Evolutionary conservation across 2,888 invertebrate species (phyloP).

Genomic region (Bimastos eiseni): DNA sequence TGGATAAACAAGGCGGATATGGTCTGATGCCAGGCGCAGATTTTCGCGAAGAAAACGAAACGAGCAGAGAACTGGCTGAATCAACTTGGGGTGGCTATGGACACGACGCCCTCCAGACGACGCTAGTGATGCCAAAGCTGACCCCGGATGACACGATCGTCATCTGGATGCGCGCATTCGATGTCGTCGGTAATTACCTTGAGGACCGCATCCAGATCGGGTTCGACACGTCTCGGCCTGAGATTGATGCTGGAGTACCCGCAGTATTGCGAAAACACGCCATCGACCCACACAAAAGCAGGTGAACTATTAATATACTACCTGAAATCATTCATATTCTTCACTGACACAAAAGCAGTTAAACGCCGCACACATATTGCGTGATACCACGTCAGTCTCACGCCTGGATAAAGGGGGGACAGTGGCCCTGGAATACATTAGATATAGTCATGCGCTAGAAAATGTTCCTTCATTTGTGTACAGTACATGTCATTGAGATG

Average conservation of each 20-base stretch:
- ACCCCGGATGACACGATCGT: neutral
- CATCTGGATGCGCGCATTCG: constrained; percentile 1
- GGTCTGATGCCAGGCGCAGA: neutral
- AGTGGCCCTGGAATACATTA: no score
- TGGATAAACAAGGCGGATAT: neutral
- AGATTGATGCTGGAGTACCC: neutral
- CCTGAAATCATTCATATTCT: neutral
- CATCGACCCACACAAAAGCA: neutral
- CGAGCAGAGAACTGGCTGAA: neutral
- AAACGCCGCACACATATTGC: no score
- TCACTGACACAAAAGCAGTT: no score
- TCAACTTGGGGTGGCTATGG: neutral
- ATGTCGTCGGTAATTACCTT: neutral
- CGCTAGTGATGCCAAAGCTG: neutral
- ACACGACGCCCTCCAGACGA: neutral
- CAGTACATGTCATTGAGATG: no score
- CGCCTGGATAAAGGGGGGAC: no score
- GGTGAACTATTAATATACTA: neutral
- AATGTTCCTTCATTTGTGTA: no score
- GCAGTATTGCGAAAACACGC: neutral
- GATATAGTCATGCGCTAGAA: no score
- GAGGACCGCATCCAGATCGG: neutral
- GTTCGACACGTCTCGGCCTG: neutral
- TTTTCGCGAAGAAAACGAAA: neutral
- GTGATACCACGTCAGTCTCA: no score